Percentiles rank a stretch among this genome's conserved stretches.
Evolutionary conservation across 2,888 invertebrate species (phyloP).

Genomic region (Leistus spinibarbis): DNA sequence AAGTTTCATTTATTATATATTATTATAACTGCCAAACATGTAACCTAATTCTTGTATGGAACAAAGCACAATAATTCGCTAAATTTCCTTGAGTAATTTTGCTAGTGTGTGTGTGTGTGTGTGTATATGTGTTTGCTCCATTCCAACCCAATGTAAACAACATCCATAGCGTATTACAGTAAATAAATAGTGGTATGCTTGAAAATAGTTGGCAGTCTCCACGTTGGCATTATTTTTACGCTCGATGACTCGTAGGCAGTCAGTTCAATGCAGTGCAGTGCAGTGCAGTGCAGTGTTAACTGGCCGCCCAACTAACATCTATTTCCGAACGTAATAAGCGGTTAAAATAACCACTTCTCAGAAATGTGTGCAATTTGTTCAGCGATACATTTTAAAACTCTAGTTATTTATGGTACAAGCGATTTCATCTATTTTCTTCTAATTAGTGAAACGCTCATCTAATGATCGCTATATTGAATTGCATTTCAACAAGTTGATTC

Average conservation of each 20-base stretch:
- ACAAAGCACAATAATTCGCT: background rate
- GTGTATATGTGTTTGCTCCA: background rate
- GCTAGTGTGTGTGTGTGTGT: background rate
- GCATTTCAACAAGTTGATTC: background rate
- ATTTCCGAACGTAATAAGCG: background rate
- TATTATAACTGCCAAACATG: background rate
- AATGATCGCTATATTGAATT: no score
- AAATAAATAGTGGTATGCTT: background rate
- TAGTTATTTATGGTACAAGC: background rate
- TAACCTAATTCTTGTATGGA: background rate
- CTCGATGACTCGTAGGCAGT: conserved; percentile 1
- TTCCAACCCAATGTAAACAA: background rate
- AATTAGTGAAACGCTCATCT: no score
- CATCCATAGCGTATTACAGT: background rate
- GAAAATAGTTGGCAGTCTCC: background rate
- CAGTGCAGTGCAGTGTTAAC: conserved; percentile 3
- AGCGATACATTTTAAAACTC: background rate
- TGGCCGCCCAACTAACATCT: background rate
- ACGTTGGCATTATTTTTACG: conserved; percentile 8
- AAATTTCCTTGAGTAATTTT: background rate
- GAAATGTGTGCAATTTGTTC: background rate
- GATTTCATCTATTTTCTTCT: no score
- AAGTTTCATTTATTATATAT: background rate
- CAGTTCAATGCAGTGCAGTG: no score
- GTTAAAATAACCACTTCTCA: background rate